Evolutionary conservation across 2,113 vertebrate species (phyloP), one percentile per base, ranked within the genome.

Genomic region (Tragelaphus buxtoni): DNA sequence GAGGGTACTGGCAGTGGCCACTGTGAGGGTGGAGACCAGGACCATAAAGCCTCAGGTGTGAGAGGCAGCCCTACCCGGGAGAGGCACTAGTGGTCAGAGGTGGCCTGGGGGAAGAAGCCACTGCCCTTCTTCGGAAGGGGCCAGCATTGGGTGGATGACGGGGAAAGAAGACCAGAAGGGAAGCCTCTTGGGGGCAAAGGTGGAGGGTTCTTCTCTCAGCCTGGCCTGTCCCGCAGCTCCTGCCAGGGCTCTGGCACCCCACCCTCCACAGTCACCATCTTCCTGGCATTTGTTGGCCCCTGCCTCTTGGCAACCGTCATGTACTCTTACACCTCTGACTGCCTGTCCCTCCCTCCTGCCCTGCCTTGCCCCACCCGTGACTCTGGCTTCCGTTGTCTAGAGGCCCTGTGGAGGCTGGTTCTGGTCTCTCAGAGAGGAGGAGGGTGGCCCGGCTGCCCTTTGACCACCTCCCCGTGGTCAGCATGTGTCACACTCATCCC

Each of bases 161-260:
- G 28, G 28, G 39, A 74, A 24, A 39, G 56, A 47, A 79, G n/a
- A 28, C 61, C 51, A 7, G 9, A 63, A 51, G 32, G 17, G 60
- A 32, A 22, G 18, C 5, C 18, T 47, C n/a, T 55, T 0, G 0
- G 42, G 63, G 24, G 28, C 11, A 6, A 7, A 9, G 32, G 24
- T 18, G 4, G 20, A 39, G 49, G 65, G 3, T 47, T 39, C 45
- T 58, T 58, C 1, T 3, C 39, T 83, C 4, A 4, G 4, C 42
- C 89, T 17, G 18, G 18, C 42, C 39, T 95, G 42, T 12, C 32
- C 10, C 2, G 20, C 60, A 8, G 56, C 28, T 35, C 18, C 47
- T 32, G 9, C 26, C 1, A 16, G 18, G 39, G 28, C 77, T 69
- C 63, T 51, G 32, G 20, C 0, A 1, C 16, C 30, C 39, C 58